Evolutionary conservation across 2,888 invertebrate genomes (phyloP).

Genomic region (Agrochola circellaris): DNA sequence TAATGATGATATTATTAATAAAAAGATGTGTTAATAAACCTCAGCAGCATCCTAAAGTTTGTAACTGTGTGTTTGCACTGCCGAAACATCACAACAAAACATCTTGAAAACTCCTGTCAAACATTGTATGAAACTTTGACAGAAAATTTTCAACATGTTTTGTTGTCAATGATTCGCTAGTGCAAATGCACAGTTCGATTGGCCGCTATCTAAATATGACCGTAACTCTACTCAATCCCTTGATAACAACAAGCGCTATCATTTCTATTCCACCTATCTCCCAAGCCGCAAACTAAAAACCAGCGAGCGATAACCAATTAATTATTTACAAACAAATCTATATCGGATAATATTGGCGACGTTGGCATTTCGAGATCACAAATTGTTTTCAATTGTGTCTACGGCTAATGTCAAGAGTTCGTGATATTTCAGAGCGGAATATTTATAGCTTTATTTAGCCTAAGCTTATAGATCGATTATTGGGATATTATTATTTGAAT

Average conservation of each 20-base stretch:
- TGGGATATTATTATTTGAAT: not conserved
- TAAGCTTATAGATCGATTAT: slow-evolving; percentile 7
- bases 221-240: not conserved
- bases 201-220: not conserved
- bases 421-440: slow-evolving; percentile 30
- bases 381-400: slow-evolving; percentile 44
- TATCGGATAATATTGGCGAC: slow-evolving; percentile 19
- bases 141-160: no score
- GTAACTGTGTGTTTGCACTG: no score
- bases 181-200: not conserved
- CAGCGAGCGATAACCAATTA: slow-evolving; percentile 19
- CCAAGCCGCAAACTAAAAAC: slow-evolving; percentile 12
- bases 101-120: no score
- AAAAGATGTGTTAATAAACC: no score
- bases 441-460: slow-evolving; percentile 11
- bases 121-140: no score
- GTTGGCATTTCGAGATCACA: slow-evolving; percentile 16
- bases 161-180: no score
- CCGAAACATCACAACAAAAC: no score
- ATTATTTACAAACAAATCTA: slow-evolving; percentile 45
- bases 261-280: slow-evolving; percentile 13
- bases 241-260: slow-evolving; percentile 1
- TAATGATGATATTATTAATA: no score
- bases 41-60: no score
- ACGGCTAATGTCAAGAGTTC: slow-evolving; percentile 37